Conservation (phyloP, 2,888 invertebrate genomes). For the Linnaemya vulpina region DNA sequence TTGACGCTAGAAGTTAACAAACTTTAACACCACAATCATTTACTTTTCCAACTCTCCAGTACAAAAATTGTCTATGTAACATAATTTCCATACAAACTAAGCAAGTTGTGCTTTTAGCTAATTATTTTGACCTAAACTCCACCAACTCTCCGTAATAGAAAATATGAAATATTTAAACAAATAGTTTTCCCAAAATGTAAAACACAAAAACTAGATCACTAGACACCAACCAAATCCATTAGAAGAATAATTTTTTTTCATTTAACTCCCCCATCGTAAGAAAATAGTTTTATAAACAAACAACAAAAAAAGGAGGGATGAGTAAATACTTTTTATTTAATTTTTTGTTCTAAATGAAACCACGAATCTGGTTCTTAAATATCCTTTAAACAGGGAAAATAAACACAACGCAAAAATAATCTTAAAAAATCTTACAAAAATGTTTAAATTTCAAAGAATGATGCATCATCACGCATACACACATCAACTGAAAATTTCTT, state of each 20-base stretch:
- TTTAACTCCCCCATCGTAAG: slow-evolving; percentile 4
- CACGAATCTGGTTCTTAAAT: slow-evolving; percentile 65
- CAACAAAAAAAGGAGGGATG: slow-evolving; percentile 13
- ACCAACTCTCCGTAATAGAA: slow-evolving; percentile 5
- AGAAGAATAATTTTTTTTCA: slow-evolving; percentile 32
- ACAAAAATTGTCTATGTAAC: too few relatives aligned
- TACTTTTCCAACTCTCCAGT: too few relatives aligned
- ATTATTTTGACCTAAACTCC: slow-evolving; percentile 4
- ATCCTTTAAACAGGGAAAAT: slow-evolving; percentile 23
- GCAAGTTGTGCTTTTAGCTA: neutral
- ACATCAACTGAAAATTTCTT: slow-evolving; percentile 36
- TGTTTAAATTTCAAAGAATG: neutral
- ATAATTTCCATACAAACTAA: too few relatives aligned
- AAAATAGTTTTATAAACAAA: neutral
- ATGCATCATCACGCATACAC: slow-evolving; percentile 22
- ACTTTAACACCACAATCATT: too few relatives aligned
- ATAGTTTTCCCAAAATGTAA: slow-evolving; percentile 11
- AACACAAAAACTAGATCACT: slow-evolving; percentile 37
- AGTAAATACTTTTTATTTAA: slow-evolving; percentile 32
- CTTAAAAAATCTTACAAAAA: slow-evolving; percentile 11
- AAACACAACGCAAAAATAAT: slow-evolving; percentile 10
- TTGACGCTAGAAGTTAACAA: too few relatives aligned
- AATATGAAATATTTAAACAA: neutral
- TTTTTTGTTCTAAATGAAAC: slow-evolving; percentile 43
- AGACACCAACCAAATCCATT: slow-evolving; percentile 44